Evolutionary conservation across 2,888 invertebrate genomes (phyloP), one percentile per base, ranked within the genome.

Genomic region (Cosmorhoe ocellata): DNA sequence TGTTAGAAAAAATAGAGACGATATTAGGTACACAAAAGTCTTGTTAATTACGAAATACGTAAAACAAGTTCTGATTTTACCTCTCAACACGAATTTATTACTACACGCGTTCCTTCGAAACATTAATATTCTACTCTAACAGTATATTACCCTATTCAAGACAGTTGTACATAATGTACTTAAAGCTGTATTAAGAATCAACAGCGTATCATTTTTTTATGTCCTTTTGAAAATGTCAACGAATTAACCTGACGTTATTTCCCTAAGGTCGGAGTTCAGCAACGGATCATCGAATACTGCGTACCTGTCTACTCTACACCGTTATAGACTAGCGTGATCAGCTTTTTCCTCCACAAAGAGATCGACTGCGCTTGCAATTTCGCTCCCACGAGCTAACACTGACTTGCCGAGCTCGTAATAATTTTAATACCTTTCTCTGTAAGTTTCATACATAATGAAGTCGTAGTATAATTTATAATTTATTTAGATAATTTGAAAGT

Each of bases 361-460:
- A 61, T 62, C 51, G 47, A 38, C 66, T 63, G 62, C 58, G 69
- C 63, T 66, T 61, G 74, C 76, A 75, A 66, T 74, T 75, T 73
- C 58, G 12, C 44, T 69, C 63, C 61, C 57, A 58, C 60, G 64
- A 67, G 63, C 69, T 64, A 63, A 62, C 67, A 69, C 47, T 30
- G 46, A 36, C 45, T 45, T 32, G 27, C 34, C 22, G 26, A 37
- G 32, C 54, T 62, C 54, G 30, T 52, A 53, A 56, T 53, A 51
- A 52, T 58, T 56, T 58, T 41, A 59, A 56, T 51, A 41, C 32
- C 40, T 51, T 39, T 44, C 13, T 8, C 24, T 40, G 39, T 31
- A n/a, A n/a, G n/a, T n/a, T n/a, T n/a, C n/a, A n/a, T n/a, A n/a
- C n/a, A n/a, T n/a, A n/a, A n/a, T n/a, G n/a, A n/a, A n/a, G n/a